Evolutionary conservation across 2,888 invertebrate species (phyloP).

Genomic region (Drosophila niveifrons): DNA sequence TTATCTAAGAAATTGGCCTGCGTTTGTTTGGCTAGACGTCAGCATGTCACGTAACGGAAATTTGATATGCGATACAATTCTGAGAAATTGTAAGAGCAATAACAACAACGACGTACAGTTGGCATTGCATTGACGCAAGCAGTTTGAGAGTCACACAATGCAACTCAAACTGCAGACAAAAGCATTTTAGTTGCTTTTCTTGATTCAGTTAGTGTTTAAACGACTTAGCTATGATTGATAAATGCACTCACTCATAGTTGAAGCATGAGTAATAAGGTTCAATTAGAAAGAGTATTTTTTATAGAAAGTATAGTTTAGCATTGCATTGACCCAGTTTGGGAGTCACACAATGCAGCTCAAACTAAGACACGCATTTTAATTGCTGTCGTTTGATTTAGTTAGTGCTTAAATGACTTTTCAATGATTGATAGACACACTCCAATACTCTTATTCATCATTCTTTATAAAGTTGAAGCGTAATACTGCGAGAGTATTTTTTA

Average conservation of each 20-base stretch:
- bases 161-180: constrained; percentile 1
- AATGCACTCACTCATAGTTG: constrained; percentile 31
- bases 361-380: constrained; percentile 18
- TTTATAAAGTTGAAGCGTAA: constrained; percentile 54
- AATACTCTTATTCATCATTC: constrained; percentile 6
- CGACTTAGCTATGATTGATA: constrained; percentile 30
- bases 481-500: constrained; percentile 19
- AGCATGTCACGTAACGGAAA: constrained; percentile 20
- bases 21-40: constrained; percentile 26
- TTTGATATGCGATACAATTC: constrained; percentile 5
- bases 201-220: too few species aligned
- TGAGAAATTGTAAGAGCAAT: constrained; percentile 1
- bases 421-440: constrained; percentile 25
- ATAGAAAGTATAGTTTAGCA: not conserved
- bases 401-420: constrained; percentile 11
- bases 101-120: not conserved
- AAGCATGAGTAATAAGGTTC: constrained; percentile 59
- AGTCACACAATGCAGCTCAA: not conserved
- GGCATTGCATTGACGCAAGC: not conserved
- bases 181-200: constrained; percentile 19
- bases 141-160: constrained; percentile 28
- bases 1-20: constrained; percentile 54
- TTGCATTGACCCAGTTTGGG: too few species aligned
- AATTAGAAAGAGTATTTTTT: constrained; percentile 30
- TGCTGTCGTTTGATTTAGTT: not conserved